Base-by-base conservation (phyloP, 2,888 invertebrate genomes). In the Ferdinandea cuprea region DNA sequence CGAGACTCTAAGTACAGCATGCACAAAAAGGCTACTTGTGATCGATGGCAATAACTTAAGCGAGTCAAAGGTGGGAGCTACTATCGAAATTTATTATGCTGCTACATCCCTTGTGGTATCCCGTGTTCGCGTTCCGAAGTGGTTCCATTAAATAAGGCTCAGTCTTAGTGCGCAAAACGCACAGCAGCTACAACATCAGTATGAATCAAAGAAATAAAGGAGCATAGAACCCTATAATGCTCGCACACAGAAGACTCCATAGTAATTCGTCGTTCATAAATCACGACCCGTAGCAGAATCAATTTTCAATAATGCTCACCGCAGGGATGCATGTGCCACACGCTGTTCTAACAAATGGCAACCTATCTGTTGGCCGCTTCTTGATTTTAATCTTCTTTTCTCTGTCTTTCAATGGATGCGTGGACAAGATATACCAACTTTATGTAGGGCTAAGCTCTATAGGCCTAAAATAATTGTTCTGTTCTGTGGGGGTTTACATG, bases 221-320 rank as follows among this genome's bases (percentile, higher is more conserved):
- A 66, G 56, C 66, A 40, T 37, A 71, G 81, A 59, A 19, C 19
- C 11, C 66, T 48, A 50, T 44, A 37, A 32, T 37, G 63, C 21
- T 37, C 42, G 54, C 54, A 72, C 54, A 72, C 69, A 71, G 71
- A 66, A 63, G 69, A 66, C 71, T 78, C 54, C 63, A 56, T 28
- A 71, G 78, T 50, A 61, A 78, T 83, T 83, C 83, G 83, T 83
- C 63, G 83, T 68, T 85, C 86, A 85, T 85, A 78, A 85, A 81
- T 86, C 85, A 86, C 86, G 56, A 21, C 30, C 58, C 73, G 72
- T 72, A 81, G 85, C 85, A 84, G 85, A 86, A 86, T 86, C 86
- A 86, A 86, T 86, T 86, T 86, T 86, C 86, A 86, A 86, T 86
- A 86, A 86, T 80, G 86, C 85, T 83, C 86, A 86, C 86, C 79